Evolutionary conservation across 1,140 invertebrate genomes (phyloP).

Genomic region (Hylyphantes graminicola): DNA sequence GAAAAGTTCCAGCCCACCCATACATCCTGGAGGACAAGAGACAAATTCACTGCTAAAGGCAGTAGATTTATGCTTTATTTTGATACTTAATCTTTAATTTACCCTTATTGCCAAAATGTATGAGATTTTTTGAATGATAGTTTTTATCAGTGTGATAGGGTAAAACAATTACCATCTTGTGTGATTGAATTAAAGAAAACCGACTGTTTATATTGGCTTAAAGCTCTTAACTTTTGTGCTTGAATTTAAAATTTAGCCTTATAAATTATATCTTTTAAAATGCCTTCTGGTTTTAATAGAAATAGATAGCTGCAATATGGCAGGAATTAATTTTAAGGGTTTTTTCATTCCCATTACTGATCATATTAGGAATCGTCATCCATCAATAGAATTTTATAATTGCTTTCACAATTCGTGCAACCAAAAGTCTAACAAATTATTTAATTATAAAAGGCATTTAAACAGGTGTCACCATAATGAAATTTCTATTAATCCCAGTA

Average conservation of each 20-base stretch:
- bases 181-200: not conserved
- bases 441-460: slow-evolving; percentile 22
- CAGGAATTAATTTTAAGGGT: not conserved
- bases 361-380: slow-evolving; percentile 12
- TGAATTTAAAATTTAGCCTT: not conserved
- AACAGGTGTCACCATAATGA: not conserved
- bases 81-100: slow-evolving; percentile 9
- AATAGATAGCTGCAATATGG: not conserved
- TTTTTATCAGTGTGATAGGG: not conserved
- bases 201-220: not conserved
- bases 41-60: slow-evolving; percentile 9
- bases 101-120: slow-evolving; percentile 4
- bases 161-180: not conserved
- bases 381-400: not conserved
- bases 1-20: not conserved
- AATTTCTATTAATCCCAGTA: not conserved
- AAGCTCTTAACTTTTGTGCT: not conserved
- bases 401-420: not conserved
- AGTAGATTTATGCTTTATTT: not conserved
- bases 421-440: slow-evolving; percentile 7
- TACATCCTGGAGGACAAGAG: not conserved
- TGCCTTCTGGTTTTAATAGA: not conserved
- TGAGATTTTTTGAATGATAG: not conserved
- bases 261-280: not conserved
- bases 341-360: not conserved